These are phyloP conservation scores for Phalacrocorax brasilianus DNA, from an alignment of 2,113 vertebrate genomes.

Conservation along the genomic window DNA sequence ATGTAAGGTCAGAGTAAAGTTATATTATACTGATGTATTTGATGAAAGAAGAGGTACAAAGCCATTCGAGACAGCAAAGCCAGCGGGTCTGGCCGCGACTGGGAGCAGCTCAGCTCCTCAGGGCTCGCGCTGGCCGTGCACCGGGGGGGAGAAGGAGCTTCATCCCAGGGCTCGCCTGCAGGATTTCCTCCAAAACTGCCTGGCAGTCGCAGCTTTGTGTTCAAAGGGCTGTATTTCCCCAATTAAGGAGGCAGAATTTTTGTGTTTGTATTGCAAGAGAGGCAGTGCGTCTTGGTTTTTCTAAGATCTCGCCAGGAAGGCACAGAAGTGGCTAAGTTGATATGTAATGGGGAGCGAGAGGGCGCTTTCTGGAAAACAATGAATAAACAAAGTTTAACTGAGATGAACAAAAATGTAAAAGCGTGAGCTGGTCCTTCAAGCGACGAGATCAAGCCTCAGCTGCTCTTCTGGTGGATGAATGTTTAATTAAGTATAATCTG, in stretches of 20 bases:
- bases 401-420: not conserved
- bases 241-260: not conserved
- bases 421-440: not conserved
- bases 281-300: not conserved
- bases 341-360: not conserved
- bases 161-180: rapidly evolving
- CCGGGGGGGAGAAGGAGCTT: rapidly evolving
- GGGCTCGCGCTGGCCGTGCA: rapidly evolving
- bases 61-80: not conserved
- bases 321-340: not conserved
- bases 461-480: not conserved
- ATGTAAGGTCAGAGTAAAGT: not conserved
- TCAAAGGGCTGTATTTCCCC: not conserved
- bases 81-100: rapidly evolving
- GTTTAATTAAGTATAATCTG: not conserved
- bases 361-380: not conserved
- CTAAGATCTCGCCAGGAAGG: not conserved
- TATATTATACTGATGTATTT: not conserved
- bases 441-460: not conserved
- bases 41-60: not conserved
- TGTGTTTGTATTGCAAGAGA: not conserved
- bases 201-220: not conserved
- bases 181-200: not conserved
- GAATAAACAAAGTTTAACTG: not conserved
- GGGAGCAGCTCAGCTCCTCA: not conserved